A percentile compares a stretch with the other conserved stretches of the same genome.
Conservation (phyloP, 2,797 vertebrate species). For the Pseudochirops corinnae region DNA sequence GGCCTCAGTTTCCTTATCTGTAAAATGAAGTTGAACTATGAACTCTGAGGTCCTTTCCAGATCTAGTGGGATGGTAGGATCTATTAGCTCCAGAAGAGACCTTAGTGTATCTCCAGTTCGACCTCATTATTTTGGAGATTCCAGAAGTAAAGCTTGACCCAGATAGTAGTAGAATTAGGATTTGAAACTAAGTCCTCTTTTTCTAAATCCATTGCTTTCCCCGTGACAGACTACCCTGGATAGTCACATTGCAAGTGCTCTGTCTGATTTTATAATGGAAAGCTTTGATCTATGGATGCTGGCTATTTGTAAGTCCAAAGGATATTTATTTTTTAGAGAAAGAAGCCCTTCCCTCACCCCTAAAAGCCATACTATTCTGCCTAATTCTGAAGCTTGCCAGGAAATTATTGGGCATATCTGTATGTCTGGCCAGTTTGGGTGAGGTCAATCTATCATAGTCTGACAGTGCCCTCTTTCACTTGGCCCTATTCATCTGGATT, state of each 20-base stretch:
- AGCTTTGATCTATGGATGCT: neutral
- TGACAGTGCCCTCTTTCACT: constrained; percentile 68
- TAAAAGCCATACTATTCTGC: neutral
- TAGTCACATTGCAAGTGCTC: neutral
- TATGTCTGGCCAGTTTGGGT: neutral
- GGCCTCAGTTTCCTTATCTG: neutral
- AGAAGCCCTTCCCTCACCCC: neutral
- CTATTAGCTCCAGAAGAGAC: neutral
- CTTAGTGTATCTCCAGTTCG: neutral
- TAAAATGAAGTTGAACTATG: neutral
- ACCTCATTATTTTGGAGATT: neutral
- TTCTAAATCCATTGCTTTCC: neutral
- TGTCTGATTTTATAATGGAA: neutral
- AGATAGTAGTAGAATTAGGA: neutral
- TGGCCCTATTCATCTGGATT: constrained; percentile 41
- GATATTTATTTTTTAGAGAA: neutral
- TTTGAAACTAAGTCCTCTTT: neutral
- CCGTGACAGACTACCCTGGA: neutral
- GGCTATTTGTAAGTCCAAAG: neutral
- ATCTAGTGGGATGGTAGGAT: neutral
- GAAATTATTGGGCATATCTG: neutral
- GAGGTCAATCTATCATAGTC: constrained; percentile 60
- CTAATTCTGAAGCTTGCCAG: neutral
- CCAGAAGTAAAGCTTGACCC: neutral
- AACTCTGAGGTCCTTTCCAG: neutral